Evolutionary conservation across 2,113 vertebrate genomes (phyloP).

Genomic region (Crocuta crocuta): DNA sequence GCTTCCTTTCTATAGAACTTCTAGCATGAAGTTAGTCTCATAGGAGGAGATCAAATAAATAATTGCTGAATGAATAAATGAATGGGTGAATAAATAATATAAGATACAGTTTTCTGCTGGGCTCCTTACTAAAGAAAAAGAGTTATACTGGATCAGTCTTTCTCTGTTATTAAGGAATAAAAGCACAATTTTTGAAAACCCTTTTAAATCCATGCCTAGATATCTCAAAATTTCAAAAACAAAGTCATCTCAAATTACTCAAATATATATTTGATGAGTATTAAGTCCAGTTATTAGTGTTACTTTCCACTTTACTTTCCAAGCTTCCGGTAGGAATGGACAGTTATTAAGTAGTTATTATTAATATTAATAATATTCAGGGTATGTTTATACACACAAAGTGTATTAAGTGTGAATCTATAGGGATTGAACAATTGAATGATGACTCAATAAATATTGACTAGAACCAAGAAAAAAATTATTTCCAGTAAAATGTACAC

Average conservation of each 20-base stretch:
- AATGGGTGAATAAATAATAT: neutral
- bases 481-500: neutral
- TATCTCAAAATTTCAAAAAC: neutral
- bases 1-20: neutral
- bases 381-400: neutral
- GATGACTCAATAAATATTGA: neutral
- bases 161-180: neutral
- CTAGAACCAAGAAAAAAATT: neutral
- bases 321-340: neutral
- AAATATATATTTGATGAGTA: neutral
- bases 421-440: neutral
- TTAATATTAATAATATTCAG: neutral
- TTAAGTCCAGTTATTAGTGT: neutral
- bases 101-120: neutral
- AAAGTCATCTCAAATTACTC: neutral
- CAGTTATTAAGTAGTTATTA: neutral
- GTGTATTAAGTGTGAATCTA: neutral
- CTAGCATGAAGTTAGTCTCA: neutral
- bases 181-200: neutral
- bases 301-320: neutral
- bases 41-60: neutral
- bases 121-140: neutral
- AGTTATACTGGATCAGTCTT: neutral
- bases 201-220: neutral
- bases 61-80: neutral